Percentiles rank a stretch among this genome's conserved stretches.
phyloP scores from a whole-genome alignment of 2,113 vertebrate genomes.

The Typhlomys cinereus region DNA sequence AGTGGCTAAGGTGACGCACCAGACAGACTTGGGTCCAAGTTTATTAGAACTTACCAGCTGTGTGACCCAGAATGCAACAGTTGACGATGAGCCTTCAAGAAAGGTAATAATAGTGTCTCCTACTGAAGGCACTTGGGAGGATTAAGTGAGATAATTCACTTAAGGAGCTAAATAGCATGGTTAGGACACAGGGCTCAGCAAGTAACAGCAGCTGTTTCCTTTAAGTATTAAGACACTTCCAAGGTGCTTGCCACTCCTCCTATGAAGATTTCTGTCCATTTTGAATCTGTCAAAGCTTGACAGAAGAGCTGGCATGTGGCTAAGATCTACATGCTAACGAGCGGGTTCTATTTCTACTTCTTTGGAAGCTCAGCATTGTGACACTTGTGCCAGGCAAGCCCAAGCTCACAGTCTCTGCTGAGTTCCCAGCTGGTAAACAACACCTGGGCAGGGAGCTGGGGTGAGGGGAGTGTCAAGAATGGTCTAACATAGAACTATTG shows the following conservation, averaged over 20 bases:
- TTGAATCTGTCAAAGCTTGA: not conserved
- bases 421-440: not conserved
- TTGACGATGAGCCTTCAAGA: not conserved
- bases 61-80: not conserved
- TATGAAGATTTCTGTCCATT: not conserved
- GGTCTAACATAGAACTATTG: not conserved
- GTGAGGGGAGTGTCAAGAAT: not conserved
- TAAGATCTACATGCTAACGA: not conserved
- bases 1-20: not conserved
- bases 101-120: not conserved
- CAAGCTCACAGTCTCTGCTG: accelerated
- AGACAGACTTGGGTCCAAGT: not conserved
- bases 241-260: not conserved
- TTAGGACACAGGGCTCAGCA: not conserved
- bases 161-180: not conserved
- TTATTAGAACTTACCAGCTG: not conserved
- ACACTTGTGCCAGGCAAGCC: not conserved
- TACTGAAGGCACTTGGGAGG: not conserved
- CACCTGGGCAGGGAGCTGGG: not conserved
- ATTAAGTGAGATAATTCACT: not conserved
- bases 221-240: not conserved
- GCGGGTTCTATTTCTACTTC: not conserved
- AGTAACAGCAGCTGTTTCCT: not conserved
- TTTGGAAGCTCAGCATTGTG: not conserved
- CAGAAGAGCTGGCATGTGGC: not conserved